Percentiles rank a stretch among this genome's conserved stretches.
phyloP scores from a whole-genome alignment of 2,113 vertebrate genomes.

The Leptobrachium leishanense region DNA sequence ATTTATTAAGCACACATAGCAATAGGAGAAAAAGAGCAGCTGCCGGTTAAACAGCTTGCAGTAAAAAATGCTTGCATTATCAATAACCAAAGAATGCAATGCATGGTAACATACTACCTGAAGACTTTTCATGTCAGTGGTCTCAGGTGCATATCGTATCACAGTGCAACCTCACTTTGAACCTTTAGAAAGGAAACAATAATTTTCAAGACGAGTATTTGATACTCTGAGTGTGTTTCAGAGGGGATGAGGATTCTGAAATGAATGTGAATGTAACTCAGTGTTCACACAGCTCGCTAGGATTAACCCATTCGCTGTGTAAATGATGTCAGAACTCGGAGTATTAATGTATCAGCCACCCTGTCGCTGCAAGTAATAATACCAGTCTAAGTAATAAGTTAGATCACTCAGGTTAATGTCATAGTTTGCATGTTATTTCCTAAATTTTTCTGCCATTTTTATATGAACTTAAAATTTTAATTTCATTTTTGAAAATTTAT shows the following conservation, averaged over 20 bases:
- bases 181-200: slow-evolving; percentile 61
- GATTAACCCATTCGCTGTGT: slow-evolving; percentile 26
- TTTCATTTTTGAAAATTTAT: too few species aligned
- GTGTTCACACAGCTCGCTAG: slow-evolving; percentile 26
- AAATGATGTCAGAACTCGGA: background rate
- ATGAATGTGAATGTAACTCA: slow-evolving; percentile 43
- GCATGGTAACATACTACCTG: slow-evolving; percentile 39
- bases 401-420: too few species aligned
- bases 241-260: slow-evolving; percentile 39
- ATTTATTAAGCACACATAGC: background rate
- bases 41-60: slow-evolving; percentile 34
- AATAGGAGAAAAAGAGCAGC: background rate
- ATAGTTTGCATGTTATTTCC: too few species aligned
- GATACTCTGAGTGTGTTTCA: slow-evolving; percentile 53
- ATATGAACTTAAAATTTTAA: too few species aligned
- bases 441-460: too few species aligned
- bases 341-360: too few species aligned
- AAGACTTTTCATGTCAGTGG: slow-evolving; percentile 41
- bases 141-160: slow-evolving; percentile 64
- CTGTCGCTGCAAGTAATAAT: too few species aligned
- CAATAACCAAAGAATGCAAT: slow-evolving; percentile 46
- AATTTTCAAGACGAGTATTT: slow-evolving; percentile 59
- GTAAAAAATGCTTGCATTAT: slow-evolving; percentile 30
- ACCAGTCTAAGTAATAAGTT: too few species aligned
- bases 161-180: slow-evolving; percentile 62